Percentiles rank a stretch among this genome's conserved stretches.
Evolutionary conservation across 2,113 vertebrate species (phyloP).

Genomic region (Amblyornis subalaris): DNA sequence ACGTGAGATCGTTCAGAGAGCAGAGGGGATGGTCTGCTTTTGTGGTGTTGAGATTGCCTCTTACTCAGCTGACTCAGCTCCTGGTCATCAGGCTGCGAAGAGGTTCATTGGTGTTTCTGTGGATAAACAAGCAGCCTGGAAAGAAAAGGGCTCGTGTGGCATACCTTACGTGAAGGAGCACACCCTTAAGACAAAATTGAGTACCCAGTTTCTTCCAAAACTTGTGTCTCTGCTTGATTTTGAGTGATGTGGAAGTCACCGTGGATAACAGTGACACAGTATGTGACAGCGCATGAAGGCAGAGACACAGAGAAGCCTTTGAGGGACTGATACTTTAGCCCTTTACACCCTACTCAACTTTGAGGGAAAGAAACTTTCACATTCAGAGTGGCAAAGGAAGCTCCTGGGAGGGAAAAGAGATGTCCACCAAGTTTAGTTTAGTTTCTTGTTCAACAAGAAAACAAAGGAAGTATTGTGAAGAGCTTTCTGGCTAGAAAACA

Average conservation of each 20-base stretch:
- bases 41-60: neutral
- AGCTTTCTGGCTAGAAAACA: conserved; percentile 34
- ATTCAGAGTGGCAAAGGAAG: neutral
- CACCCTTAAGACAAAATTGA: neutral
- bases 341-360: neutral
- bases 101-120: neutral
- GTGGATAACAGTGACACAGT: neutral
- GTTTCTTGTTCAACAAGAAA: neutral
- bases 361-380: neutral
- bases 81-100: neutral
- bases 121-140: neutral
- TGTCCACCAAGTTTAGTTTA: neutral
- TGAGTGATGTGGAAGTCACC: neutral
- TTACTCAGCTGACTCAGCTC: neutral
- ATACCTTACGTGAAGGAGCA: neutral
- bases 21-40: neutral
- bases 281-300: neutral
- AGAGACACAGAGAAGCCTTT: neutral
- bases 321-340: neutral
- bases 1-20: neutral
- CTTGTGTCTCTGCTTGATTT: neutral
- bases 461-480: conserved; percentile 25
- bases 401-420: neutral
- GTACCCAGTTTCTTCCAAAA: neutral
- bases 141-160: accelerated